These are phyloP conservation scores for Tympanuchus pallidicinctus DNA, from an alignment of 2,113 vertebrate species.

Conservation along the genomic window DNA sequence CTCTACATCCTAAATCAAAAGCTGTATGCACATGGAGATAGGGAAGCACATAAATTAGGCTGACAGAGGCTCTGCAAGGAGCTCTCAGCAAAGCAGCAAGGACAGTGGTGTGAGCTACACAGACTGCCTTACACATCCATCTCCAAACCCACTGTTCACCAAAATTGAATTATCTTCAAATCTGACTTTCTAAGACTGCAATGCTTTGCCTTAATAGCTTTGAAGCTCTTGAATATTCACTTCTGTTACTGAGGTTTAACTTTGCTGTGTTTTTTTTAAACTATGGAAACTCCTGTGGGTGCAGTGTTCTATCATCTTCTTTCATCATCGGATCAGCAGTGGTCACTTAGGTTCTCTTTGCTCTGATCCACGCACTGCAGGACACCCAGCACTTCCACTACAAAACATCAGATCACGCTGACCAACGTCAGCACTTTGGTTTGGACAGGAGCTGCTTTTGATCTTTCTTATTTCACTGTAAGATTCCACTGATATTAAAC, in stretches of 20 bases:
- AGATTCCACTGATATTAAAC: not conserved
- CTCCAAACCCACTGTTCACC: not conserved
- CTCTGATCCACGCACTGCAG: rapidly evolving
- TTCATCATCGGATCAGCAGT: not conserved
- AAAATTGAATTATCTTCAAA: not conserved
- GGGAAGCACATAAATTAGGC: not conserved
- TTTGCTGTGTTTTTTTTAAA: not conserved
- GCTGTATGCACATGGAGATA: not conserved
- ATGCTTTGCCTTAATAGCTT: not conserved
- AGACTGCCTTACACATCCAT: not conserved
- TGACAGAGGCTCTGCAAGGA: not conserved
- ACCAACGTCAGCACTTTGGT: not conserved
- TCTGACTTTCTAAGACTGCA: not conserved
- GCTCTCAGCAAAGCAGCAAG: not conserved
- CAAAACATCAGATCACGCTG: not conserved
- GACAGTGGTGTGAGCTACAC: not conserved
- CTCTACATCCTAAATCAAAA: not conserved
- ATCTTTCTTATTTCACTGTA: not conserved
- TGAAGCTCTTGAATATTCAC: not conserved
- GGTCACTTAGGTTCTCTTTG: not conserved
- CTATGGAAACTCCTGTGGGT: not conserved
- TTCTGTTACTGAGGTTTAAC: not conserved
- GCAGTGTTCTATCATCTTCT: not conserved
- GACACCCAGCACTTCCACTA: not conserved
- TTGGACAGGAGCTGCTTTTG: not conserved